phyloP scores from a whole-genome alignment of 2,113 vertebrate genomes.

The Triplophysa dalaica region DNA sequence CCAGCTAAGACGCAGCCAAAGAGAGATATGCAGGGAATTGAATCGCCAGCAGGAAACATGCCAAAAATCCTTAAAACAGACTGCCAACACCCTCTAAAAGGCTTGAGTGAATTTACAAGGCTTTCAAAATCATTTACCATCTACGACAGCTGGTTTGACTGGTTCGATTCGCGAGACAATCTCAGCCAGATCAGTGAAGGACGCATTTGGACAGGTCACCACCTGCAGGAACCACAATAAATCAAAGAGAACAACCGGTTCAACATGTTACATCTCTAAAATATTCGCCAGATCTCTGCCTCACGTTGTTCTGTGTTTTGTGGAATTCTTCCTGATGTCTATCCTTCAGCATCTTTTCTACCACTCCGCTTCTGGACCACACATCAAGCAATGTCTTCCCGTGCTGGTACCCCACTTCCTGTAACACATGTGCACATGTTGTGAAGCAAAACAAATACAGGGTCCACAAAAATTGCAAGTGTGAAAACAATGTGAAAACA shows the following conservation, averaged over 20 bases:
- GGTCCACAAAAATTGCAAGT: background rate
- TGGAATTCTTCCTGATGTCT: slow-evolving; percentile 80
- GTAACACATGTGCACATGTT: background rate
- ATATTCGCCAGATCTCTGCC: background rate
- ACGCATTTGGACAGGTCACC: slow-evolving; percentile 86
- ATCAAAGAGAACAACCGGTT: slow-evolving; percentile 14
- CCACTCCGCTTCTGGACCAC: slow-evolving; percentile 87
- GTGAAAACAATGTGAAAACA: background rate
- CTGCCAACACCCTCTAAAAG: background rate
- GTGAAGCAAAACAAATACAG: background rate
- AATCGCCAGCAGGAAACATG: slow-evolving; percentile 9
- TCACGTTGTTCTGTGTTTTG: slow-evolving; percentile 83
- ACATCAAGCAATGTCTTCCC: slow-evolving; percentile 90
- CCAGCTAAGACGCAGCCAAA: slow-evolving; percentile 14
- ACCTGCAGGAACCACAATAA: slow-evolving; percentile 66
- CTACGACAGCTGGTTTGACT: slow-evolving; percentile 74
- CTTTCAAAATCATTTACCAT: slow-evolving; percentile 78
- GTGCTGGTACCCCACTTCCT: slow-evolving; percentile 95
- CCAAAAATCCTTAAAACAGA: slow-evolving; percentile 15
- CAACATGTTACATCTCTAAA: slow-evolving; percentile 23
- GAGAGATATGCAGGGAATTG: background rate
- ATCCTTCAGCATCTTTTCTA: slow-evolving; percentile 93
- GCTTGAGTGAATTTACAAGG: background rate
- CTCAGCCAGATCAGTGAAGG: slow-evolving; percentile 93
- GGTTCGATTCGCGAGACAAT: slow-evolving; percentile 94